These are phyloP conservation scores for Hydropsyche tenuis DNA, from an alignment of 1,140 invertebrate species.

Conservation along the genomic window DNA sequence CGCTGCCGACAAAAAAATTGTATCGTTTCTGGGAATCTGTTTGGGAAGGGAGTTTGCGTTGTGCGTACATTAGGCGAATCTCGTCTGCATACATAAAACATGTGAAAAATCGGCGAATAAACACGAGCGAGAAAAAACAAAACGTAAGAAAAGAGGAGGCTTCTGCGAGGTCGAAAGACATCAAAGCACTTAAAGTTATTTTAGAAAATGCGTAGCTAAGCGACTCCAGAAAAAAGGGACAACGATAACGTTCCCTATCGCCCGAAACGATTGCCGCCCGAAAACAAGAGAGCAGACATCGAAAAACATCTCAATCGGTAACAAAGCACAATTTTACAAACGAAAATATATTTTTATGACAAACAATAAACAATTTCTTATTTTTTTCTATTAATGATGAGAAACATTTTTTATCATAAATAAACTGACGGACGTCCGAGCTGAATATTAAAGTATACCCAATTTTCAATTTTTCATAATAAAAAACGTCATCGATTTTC, in stretches of 20 bases:
- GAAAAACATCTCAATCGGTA: not conserved
- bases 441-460: too few relatives aligned
- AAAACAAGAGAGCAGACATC: not conserved
- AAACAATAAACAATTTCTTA: too few relatives aligned
- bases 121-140: not conserved
- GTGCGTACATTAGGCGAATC: conserved; percentile 9
- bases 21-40: not conserved
- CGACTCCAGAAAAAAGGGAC: conserved; percentile 7
- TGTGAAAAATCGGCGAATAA: conserved; percentile 27
- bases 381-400: too few relatives aligned
- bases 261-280: not conserved
- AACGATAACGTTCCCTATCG: conserved; percentile 8
- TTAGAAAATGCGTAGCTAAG: conserved; percentile 18
- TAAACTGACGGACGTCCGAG: too few relatives aligned
- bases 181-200: conserved; percentile 34
- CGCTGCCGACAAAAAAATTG: not conserved
- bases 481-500: too few relatives aligned
- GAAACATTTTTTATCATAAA: too few relatives aligned
- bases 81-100: conserved; percentile 35
- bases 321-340: not conserved
- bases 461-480: too few relatives aligned
- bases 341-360: too few relatives aligned
- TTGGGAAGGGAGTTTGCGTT: too few relatives aligned
- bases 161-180: conserved; percentile 23
- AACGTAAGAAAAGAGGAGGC: not conserved